A percentile compares a stretch with the other conserved stretches of the same genome.
These are phyloP conservation scores for Symphodus melops DNA, from an alignment of 2,113 vertebrate genomes.

Conservation along the genomic window DNA sequence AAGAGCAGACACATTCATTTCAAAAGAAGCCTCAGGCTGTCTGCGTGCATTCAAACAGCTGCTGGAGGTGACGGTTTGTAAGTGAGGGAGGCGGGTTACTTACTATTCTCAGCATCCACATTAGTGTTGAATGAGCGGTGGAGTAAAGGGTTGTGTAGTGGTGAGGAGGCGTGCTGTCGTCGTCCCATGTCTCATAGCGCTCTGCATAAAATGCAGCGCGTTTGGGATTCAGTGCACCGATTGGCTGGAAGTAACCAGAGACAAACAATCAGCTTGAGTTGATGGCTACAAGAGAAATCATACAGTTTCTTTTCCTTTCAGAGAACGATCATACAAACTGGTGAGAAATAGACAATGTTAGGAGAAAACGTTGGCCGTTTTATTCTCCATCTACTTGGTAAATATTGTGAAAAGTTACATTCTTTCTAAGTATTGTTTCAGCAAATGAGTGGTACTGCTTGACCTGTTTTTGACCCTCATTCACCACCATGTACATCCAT, in stretches of 20 bases:
- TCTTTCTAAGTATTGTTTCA: too few relatives aligned
- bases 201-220: slow-evolving; percentile 98
- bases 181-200: slow-evolving; percentile 96
- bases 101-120: slow-evolving; percentile 98
- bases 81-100: slow-evolving; percentile 71
- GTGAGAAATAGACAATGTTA: too few relatives aligned
- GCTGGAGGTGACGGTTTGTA: background rate
- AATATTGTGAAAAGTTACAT: too few relatives aligned
- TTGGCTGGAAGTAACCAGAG: slow-evolving; percentile 84
- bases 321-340: too few relatives aligned
- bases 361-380: too few relatives aligned
- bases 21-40: background rate
- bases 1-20: background rate
- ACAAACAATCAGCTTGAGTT: background rate
- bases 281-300: background rate
- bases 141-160: slow-evolving; percentile 97
- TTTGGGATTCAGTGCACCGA: slow-evolving; percentile 98
- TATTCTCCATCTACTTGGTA: too few relatives aligned
- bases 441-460: background rate
- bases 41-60: background rate
- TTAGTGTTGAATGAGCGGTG: slow-evolving; percentile 90
- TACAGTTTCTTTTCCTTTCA: background rate
- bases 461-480: background rate
- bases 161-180: slow-evolving; percentile 91
- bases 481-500: background rate